Base-by-base conservation (phyloP, 92 coral and sea anemone species). In the Bergia sp. region DNA sequence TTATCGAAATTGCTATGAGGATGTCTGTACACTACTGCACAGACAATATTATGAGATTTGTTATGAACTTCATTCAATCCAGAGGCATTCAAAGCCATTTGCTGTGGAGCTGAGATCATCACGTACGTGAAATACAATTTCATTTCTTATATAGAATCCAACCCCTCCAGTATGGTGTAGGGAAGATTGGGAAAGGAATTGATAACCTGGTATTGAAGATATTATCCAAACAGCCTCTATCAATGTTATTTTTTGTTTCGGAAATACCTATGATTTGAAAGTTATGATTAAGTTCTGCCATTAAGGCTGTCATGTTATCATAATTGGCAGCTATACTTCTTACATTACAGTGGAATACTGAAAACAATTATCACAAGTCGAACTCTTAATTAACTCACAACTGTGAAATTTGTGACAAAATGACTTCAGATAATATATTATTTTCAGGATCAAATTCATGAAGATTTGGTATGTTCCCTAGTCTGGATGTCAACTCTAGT, bases 301-400 rank as follows among this genome's bases (percentile, higher is more conserved):
- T 13, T 12, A 86, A 6, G 36, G 53, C 13, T 38, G 16, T 72
- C 43, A 85, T n/a, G 13, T 69, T 50, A 41, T 86, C 89, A 76
- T 42, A 12, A 37, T 86, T 86, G 18, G 89, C 89, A 72, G 81
- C 12, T 49, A 86, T 18, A 49, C 89, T 86, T 86, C 89, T 86
- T 7, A 87, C 64, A 57, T 87, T 87, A 39, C 53, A 53, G 42
- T 87, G 85, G 3, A 87, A n/a, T 16, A 77, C 57, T 11, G 90
- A 29, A 38, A 87, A 18, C 69, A 18, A 11, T 87, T 39, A 55
- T 41, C 50, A 13, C 37, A 37, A 12, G 43, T 61, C 2, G 66
- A 50, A 77, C 61, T 13, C 11, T n/a, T 61, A 77, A 87, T 87
- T 1, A 5, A 15, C 50, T 64, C 66, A 10, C 64, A 9, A 57